Conservation (phyloP, 2,797 vertebrate genomes). For the Phataginus tricuspis region DNA sequence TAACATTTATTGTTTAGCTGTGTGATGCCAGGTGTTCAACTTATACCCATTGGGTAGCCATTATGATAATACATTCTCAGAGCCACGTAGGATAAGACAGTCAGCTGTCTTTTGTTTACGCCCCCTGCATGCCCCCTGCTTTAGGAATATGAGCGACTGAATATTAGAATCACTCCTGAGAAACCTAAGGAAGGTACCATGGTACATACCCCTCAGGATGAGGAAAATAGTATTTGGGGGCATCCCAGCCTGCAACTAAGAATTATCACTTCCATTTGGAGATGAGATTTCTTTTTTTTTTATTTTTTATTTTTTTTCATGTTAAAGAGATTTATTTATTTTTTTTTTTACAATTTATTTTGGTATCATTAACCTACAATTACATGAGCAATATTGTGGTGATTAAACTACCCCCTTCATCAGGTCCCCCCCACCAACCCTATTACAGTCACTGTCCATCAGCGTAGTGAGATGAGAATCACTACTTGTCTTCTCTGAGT, state of each 20-base stretch:
- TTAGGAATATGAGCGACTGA: background rate
- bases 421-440: too few relatives aligned
- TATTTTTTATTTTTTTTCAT: too few relatives aligned
- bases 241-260: background rate
- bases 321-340: too few relatives aligned
- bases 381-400: too few relatives aligned
- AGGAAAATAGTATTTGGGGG: background rate
- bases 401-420: too few relatives aligned
- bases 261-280: background rate
- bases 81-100: background rate
- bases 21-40: background rate
- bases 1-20: background rate
- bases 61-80: background rate
- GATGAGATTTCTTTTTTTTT: background rate
- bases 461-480: too few relatives aligned
- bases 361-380: too few relatives aligned
- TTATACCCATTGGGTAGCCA: background rate
- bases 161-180: background rate
- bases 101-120: background rate
- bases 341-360: too few relatives aligned
- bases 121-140: rapidly evolving
- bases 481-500: too few relatives aligned
- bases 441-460: too few relatives aligned
- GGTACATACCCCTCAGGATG: background rate
- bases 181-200: background rate